A percentile compares a stretch with the other conserved stretches of the same genome.
Conservation (phyloP, 2,888 invertebrate genomes). For the Aproaerema taeniolella region DNA sequence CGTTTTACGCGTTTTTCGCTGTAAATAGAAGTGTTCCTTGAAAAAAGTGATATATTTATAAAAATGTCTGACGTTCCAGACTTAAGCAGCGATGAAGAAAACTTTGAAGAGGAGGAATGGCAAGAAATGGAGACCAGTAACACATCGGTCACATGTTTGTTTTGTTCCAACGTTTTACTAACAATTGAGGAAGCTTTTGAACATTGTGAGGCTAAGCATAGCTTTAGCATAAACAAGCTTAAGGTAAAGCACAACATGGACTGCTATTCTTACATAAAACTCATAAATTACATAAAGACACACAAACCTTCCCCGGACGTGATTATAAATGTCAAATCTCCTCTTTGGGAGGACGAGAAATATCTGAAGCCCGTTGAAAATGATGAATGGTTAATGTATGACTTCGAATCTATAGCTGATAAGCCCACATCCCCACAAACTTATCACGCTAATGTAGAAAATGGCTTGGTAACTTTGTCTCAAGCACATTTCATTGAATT, state of each 20-base stretch:
- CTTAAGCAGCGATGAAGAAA: slow-evolving; percentile 69
- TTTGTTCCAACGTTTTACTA: slow-evolving; percentile 80
- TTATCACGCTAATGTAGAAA: slow-evolving; percentile 79
- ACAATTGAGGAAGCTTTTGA: slow-evolving; percentile 80
- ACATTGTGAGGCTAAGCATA: slow-evolving; percentile 82
- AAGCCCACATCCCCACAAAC: slow-evolving; percentile 56
- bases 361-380: slow-evolving; percentile 87
- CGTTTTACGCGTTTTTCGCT: no score
- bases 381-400: slow-evolving; percentile 91
- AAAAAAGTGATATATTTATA: slow-evolving; percentile 9
- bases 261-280: slow-evolving; percentile 87
- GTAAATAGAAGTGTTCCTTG: not conserved
- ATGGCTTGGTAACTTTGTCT: slow-evolving; percentile 78
- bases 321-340: slow-evolving; percentile 66
- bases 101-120: slow-evolving; percentile 69
- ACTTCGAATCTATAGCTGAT: slow-evolving; percentile 73
- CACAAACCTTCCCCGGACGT: slow-evolving; percentile 78
- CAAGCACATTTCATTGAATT: slow-evolving; percentile 79
- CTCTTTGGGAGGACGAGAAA: slow-evolving; percentile 85
- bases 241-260: slow-evolving; percentile 86
- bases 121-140: slow-evolving; percentile 67
- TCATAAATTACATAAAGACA: slow-evolving; percentile 87
- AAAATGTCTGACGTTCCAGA: slow-evolving; percentile 68
- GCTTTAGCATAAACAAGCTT: slow-evolving; percentile 80
- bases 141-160: slow-evolving; percentile 79